Base-by-base conservation (phyloP, 2,797 vertebrate genomes). In the Agapornis canus region DNA sequence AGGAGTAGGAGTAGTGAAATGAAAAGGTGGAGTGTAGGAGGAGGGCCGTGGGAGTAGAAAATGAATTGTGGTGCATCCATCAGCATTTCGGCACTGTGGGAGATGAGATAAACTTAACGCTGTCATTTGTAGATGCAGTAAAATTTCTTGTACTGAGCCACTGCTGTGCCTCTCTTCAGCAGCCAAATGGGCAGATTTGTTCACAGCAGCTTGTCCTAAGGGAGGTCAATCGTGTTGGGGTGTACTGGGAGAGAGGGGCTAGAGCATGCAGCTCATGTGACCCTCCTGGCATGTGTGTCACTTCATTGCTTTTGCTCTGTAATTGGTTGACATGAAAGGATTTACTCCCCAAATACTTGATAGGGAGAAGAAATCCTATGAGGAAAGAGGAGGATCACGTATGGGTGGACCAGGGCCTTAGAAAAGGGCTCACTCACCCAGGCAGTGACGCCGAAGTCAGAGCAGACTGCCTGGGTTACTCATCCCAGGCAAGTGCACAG, bases 21-120 rank as follows among this genome's bases (percentile, higher is more conserved):
- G 87, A 91, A 96, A 96, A 96, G 96, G 96, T 94, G 95, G 93
- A 94, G 91, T 90, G 95, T 94, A 71, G 95, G 95, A 96, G 94
- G 93, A 94, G 60, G 56, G 40, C 79, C 2, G 96, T 94, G 91
- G 95, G 95, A 96, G 92, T 94, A 94, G 85, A 97, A 87, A 94
- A 96, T 92, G 92, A 96, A 96, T 91, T 91, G 82, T 86, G 85
- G 85, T 91, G 89, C 92, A 96, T 94, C 91, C 92, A 96, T 93
- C 87, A 95, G 91, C 85, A 76, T 94, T 95, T 95, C 57, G 8
- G 92, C 82, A 45, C 77, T 83, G 92, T 94, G 82, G 80, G 82
- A 96, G 94, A 95, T 59, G 76, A 95, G 93, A 94, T 95, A 95
- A 96, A 94, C 80, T 75, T 92, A 89, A 89, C 25, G 14, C 87